Conservation (phyloP, 2,888 invertebrate species). For the Acrobasis repandana region DNA sequence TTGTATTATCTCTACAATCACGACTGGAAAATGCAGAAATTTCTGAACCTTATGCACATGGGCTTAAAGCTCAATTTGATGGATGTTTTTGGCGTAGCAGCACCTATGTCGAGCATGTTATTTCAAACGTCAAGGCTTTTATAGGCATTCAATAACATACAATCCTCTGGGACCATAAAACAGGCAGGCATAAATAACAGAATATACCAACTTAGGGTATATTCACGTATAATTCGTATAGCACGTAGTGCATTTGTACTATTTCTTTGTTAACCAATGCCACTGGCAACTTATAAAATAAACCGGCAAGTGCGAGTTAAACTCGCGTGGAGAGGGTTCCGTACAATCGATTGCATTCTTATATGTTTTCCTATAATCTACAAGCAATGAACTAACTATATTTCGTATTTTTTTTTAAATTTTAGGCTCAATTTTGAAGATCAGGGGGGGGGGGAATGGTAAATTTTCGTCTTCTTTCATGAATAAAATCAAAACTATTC, state of each 20-base stretch:
- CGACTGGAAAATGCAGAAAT: background rate
- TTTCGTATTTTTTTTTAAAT: too few species aligned
- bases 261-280: too few species aligned
- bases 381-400: too few species aligned
- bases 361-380: too few species aligned
- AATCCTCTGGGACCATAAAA: slow-evolving; percentile 16
- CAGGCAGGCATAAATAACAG: slow-evolving; percentile 16
- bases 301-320: too few species aligned
- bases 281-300: too few species aligned
- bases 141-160: slow-evolving; percentile 18
- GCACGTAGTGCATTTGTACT: background rate
- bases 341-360: too few species aligned
- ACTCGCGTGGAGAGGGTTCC: too few species aligned
- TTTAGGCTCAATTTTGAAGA: too few species aligned
- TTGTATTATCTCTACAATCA: slow-evolving; percentile 15
- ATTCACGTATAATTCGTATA: background rate
- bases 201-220: background rate
- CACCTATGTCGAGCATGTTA: slow-evolving; percentile 10
- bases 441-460: too few species aligned
- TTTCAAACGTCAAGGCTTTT: slow-evolving; percentile 16
- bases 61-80: background rate
- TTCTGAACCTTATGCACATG: background rate
- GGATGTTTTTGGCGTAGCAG: background rate
- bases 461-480: too few species aligned
- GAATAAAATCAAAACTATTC: too few species aligned